These are phyloP conservation scores for Dolomedes plantarius DNA, from an alignment of 2,888 invertebrate genomes.

Conservation along the genomic window DNA sequence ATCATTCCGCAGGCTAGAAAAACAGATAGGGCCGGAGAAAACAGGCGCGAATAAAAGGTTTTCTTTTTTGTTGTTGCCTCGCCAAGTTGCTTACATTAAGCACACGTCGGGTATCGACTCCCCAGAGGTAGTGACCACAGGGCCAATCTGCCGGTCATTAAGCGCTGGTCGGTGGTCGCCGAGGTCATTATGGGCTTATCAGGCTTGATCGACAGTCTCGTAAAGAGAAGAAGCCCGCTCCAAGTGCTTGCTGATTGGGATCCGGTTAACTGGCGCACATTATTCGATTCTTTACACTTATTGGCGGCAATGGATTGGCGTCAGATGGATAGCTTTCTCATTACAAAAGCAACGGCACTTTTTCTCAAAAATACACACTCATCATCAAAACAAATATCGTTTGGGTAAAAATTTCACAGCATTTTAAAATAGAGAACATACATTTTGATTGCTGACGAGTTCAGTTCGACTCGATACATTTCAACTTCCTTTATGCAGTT, in stretches of 20 bases:
- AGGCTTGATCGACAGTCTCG: slow-evolving; percentile 67
- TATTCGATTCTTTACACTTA: slow-evolving; percentile 58
- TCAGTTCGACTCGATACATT: no score
- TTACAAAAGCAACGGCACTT: no score
- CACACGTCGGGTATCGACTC: slow-evolving; percentile 61
- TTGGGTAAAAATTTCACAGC: no score
- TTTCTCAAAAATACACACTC: no score
- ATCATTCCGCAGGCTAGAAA: slow-evolving; percentile 38
- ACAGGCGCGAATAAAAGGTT: slow-evolving; percentile 25
- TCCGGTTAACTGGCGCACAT: slow-evolving; percentile 58
- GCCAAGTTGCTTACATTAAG: slow-evolving; percentile 67
- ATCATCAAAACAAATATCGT: no score
- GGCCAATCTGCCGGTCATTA: slow-evolving; percentile 67
- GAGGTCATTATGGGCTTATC: slow-evolving; percentile 70
- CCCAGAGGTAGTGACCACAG: slow-evolving; percentile 68
- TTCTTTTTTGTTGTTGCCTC: neutral
- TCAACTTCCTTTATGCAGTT: no score
- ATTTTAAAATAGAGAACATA: no score
- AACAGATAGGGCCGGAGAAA: slow-evolving; percentile 10
- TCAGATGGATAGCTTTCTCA: no score
- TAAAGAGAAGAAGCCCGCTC: slow-evolving; percentile 41
- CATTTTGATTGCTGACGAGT: no score
- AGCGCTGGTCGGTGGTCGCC: slow-evolving; percentile 59
- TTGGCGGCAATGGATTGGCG: no score
- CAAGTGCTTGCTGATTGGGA: slow-evolving; percentile 62